Evolutionary conservation across 2,888 invertebrate species (phyloP).

Genomic region (Xanthorhoe spadicearia): DNA sequence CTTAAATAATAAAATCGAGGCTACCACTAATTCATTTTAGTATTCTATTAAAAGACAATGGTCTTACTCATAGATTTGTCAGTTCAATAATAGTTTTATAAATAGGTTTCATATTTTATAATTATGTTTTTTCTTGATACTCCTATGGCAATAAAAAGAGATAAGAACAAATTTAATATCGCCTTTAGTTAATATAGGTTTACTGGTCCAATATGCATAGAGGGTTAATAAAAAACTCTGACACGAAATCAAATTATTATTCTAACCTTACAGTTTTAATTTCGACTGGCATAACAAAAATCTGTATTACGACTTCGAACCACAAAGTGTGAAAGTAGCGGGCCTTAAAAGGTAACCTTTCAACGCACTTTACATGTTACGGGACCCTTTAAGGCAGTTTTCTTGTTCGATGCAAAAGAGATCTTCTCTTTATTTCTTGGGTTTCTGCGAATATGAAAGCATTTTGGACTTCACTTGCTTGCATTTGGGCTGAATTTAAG

Average conservation of each 20-base stretch:
- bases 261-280: background rate
- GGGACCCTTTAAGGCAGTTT: conserved; percentile 13
- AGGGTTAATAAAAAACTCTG: background rate
- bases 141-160: too few relatives aligned
- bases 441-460: conserved; percentile 19
- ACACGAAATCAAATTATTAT: too few relatives aligned
- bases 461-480: conserved; percentile 41
- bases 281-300: background rate
- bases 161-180: too few relatives aligned
- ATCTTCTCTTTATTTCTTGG: conserved; percentile 7
- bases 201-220: too few relatives aligned
- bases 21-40: too few relatives aligned
- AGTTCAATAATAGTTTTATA: too few relatives aligned
- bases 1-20: too few relatives aligned
- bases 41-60: too few relatives aligned
- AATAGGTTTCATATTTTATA: too few relatives aligned
- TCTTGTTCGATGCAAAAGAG: conserved; percentile 20
- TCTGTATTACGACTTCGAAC: background rate
- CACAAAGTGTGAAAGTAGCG: background rate
- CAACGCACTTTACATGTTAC: background rate
- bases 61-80: too few relatives aligned
- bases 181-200: too few relatives aligned
- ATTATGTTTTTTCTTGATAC: too few relatives aligned
- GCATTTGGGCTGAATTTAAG: conserved; percentile 44
- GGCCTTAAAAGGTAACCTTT: background rate